Evolutionary conservation across 2,113 vertebrate species (phyloP).

Genomic region (Vombatus ursinus): DNA sequence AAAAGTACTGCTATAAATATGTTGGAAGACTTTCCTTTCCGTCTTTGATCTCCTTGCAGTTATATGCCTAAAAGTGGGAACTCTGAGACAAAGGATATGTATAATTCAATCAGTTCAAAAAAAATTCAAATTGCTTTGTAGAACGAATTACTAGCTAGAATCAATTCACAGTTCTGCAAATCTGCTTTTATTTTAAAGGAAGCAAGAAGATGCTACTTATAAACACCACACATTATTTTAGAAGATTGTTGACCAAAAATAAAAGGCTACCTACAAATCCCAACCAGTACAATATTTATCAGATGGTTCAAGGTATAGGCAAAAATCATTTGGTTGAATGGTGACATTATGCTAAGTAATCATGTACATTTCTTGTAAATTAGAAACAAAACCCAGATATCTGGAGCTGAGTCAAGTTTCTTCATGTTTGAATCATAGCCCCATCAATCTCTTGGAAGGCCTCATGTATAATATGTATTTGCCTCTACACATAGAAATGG

Average conservation of each 20-base stretch:
- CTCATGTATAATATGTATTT: not conserved
- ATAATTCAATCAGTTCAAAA: not conserved
- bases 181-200: not conserved
- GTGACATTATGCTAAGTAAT: not conserved
- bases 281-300: not conserved
- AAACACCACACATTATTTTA: not conserved
- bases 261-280: not conserved
- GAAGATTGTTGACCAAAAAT: not conserved
- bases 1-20: not conserved
- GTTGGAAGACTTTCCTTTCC: not conserved
- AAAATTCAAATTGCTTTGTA: not conserved
- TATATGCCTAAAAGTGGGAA: not conserved
- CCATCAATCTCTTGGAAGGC: not conserved
- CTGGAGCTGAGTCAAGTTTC: not conserved
- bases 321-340: not conserved
- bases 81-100: not conserved
- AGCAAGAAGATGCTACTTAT: not conserved
- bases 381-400: not conserved
- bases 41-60: not conserved
- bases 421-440: not conserved
- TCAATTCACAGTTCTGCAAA: not conserved
- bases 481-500: not conserved
- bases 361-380: not conserved
- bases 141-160: not conserved
- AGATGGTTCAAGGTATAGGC: not conserved